Evolutionary conservation across 2,113 vertebrate genomes (phyloP), one percentile per base, ranked within the genome.

Genomic region (Terrapene triunguis): DNA sequence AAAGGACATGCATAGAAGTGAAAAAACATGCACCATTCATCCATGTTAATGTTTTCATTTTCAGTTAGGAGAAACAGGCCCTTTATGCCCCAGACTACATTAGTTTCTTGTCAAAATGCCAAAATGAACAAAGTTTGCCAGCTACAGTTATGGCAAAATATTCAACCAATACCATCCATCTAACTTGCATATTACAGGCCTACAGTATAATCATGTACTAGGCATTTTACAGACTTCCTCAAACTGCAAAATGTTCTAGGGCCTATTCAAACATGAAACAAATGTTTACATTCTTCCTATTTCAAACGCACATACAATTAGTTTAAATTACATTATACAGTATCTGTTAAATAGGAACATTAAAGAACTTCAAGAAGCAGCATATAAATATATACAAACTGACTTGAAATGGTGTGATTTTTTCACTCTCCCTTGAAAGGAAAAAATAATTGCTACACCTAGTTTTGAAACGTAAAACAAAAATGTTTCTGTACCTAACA

Each of bases 251-350:
- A 97, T 51, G 82, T 38, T 44, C 13, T 79, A 83, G 38, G 94
- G 59, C 82, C 97, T 95, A 90, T 25, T 89, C 78, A 96, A 95
- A 95, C 86, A 90, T 57, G n/a, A 38, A 92, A 35, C 80, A 62
- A 44, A 53, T 35, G 50, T 90, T 97, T 94, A 92, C 93, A 89
- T 96, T 95, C 94, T 2, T 97, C 95, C 94, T 91, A 93, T 87
- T 95, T 97, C 95, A 97, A 96, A 93, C 80, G 96, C 95, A 97
- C 94, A 97, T 72, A 98, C 95, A 98, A 97, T 98, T 97, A 98
- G 94, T 96, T 98, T 98, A 98, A 98, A 98, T 98, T 98, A 98
- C 97, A 98, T 98, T 98, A 98, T 98, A 98, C 96, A 98, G 65
- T 89, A 96, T 97, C 95, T 98, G 97, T 98, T 98, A 98, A 98